Conservation (phyloP, 2,113 vertebrate species). For the Ploceus nigricollis region DNA sequence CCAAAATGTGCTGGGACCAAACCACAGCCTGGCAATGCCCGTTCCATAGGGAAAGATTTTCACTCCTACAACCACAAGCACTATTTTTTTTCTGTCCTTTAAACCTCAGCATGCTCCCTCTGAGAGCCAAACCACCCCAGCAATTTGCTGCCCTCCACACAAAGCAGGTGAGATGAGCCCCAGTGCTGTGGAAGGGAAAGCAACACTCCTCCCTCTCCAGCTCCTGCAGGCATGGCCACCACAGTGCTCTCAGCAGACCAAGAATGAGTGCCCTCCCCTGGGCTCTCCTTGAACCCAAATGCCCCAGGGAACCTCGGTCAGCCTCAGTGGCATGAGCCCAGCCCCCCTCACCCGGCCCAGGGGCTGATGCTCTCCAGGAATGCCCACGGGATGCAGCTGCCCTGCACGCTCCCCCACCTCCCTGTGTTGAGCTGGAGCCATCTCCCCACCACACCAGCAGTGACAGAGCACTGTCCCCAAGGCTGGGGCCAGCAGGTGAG, state of each 20-base stretch:
- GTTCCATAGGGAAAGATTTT: neutral
- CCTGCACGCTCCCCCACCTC: neutral
- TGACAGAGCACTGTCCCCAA: rapidly evolving
- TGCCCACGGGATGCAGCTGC: neutral
- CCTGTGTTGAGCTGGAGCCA: neutral
- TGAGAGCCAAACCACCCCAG: neutral
- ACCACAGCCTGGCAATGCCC: neutral
- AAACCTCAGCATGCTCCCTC: neutral
- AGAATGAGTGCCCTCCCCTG: neutral
- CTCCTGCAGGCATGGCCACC: neutral
- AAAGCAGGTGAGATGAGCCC: neutral
- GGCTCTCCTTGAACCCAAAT: neutral
- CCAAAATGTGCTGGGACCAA: neutral
- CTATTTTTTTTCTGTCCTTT: neutral
- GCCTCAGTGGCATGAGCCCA: rapidly evolving
- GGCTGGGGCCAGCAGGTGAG: neutral
- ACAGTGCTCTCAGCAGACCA: neutral
- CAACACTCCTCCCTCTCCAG: neutral
- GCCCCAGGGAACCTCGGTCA: rapidly evolving
- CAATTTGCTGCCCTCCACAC: neutral
- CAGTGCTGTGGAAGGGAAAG: neutral
- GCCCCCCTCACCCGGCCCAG: neutral
- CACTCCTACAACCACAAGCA: neutral
- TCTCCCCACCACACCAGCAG: neutral
- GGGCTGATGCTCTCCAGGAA: neutral